phyloP scores from a whole-genome alignment of 1,140 invertebrate species.

The Metaphire vulgaris region DNA sequence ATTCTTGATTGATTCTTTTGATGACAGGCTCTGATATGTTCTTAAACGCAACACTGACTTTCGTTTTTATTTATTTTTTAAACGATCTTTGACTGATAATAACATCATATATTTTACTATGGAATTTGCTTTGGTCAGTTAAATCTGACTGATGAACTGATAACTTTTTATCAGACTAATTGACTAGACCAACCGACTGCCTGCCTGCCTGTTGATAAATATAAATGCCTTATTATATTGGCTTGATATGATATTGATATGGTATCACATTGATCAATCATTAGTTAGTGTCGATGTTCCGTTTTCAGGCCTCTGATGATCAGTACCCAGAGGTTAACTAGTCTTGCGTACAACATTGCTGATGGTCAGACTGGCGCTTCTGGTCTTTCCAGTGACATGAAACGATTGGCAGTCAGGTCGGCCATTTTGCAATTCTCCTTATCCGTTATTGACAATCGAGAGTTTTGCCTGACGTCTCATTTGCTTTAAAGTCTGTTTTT shows the following conservation, averaged over 20 bases:
- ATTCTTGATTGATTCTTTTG: neutral
- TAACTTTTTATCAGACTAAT: no score
- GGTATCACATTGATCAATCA: no score
- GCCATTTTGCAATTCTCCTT: conserved; percentile 18
- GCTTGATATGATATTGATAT: neutral
- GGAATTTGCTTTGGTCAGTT: no score
- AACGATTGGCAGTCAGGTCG: conserved; percentile 62
- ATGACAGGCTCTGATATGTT: neutral
- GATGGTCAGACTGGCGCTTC: conserved; percentile 65
- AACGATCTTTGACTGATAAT: no score
- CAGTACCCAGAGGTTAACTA: conserved; percentile 89
- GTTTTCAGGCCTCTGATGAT: conserved; percentile 81
- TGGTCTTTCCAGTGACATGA: conserved; percentile 64
- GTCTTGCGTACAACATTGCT: conserved; percentile 81
- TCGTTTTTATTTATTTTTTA: neutral
- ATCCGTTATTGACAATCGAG: neutral
- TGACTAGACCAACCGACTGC: neutral
- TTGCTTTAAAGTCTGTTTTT: no score
- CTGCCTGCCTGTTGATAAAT: neutral
- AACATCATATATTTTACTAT: no score
- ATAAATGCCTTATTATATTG: neutral
- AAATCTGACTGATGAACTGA: no score
- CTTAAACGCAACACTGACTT: neutral
- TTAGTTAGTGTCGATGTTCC: neutral
- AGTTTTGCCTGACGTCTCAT: neutral